Evolutionary conservation across 92 coral and sea anemone genomes (phyloP), one percentile per base, ranked within the genome.

Genomic region (Palythoa heliodiscus): DNA sequence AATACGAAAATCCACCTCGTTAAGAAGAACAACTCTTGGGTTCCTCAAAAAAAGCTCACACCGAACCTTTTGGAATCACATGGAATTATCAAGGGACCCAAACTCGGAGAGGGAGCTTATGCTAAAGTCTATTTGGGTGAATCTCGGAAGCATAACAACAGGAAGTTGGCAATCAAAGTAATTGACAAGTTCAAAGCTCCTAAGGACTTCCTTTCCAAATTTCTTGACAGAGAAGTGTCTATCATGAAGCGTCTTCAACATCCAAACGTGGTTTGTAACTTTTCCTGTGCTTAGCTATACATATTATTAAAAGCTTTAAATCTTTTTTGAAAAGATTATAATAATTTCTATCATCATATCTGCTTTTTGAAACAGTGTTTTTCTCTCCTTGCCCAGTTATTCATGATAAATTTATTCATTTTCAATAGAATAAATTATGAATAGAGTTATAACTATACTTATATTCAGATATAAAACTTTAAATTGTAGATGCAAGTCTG

Each of bases 131-230:
- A 87, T 74, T 88, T 93, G 20, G 95, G 93, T 0, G 88, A 91
- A 66, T 93, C 97, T 68, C 89, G 78, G 77, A 93, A 89, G 39
- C 95, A 93, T 76, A 92, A 89, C 86, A 83, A 90, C 29, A 78
- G 87, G 69, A 80, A 80, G 15, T 89, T 93, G 3, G 97, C 97
- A 10, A 85, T 93, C 35, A 93, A 93, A 83, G 82, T 89, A 22
- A 89, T 93, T 52, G 94, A 93, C 84, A 93, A 93, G 88, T 86
- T 92, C 11, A 89, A 92, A 73, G 95, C 97, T 11, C 97, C 97
- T 1, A 91, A 89, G 75, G 97, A 93, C 63, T 93, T 92, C 72
- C 88, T 93, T 37, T 73, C 88, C 58, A 93, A 91, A 90, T 93
- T 93, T 64, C 89, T 93, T 52, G 95, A 94, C 16, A 83, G 97